Percentiles rank a stretch among this genome's conserved stretches.
Conservation (phyloP, 2,113 vertebrate genomes). For the Rynchops niger region DNA sequence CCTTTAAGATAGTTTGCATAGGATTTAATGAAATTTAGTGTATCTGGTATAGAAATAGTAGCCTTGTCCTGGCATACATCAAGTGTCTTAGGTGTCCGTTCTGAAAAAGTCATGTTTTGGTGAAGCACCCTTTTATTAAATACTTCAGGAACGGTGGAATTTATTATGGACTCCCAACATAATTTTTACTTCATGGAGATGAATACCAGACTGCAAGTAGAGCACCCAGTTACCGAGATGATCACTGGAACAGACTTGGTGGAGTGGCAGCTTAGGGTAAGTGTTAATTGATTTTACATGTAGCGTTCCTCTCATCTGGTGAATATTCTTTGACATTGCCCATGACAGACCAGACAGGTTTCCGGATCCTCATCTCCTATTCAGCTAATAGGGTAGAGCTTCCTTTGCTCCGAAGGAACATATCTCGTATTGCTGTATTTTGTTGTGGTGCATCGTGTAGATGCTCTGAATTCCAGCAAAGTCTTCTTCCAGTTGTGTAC, state of each 20-base stretch:
- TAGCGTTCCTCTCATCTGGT: neutral
- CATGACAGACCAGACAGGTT: neutral
- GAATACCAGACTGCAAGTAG: slow-evolving; percentile 97
- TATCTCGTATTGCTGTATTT: neutral
- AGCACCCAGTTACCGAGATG: slow-evolving; percentile 97
- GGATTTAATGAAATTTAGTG: neutral
- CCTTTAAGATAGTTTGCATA: neutral
- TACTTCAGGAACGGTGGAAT: slow-evolving; percentile 92
- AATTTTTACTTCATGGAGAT: slow-evolving; percentile 99
- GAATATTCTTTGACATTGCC: neutral
- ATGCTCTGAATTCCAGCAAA: neutral
- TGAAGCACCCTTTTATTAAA: neutral
- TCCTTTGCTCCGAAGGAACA: neutral
- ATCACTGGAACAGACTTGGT: slow-evolving; percentile 96
- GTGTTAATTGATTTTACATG: neutral
- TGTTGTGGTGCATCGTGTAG: neutral
- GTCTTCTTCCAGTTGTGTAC: neutral
- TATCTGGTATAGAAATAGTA: neutral
- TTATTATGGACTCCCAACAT: slow-evolving; percentile 95
- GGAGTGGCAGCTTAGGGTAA: slow-evolving; percentile 96
- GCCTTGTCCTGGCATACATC: neutral
- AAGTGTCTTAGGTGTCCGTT: neutral
- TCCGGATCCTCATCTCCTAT: neutral
- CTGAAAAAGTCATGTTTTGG: neutral
- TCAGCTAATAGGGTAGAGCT: neutral